A percentile compares a stretch with the other conserved stretches of the same genome.
phyloP scores from a whole-genome alignment of 2,113 vertebrate genomes.

The Mola mola region DNA sequence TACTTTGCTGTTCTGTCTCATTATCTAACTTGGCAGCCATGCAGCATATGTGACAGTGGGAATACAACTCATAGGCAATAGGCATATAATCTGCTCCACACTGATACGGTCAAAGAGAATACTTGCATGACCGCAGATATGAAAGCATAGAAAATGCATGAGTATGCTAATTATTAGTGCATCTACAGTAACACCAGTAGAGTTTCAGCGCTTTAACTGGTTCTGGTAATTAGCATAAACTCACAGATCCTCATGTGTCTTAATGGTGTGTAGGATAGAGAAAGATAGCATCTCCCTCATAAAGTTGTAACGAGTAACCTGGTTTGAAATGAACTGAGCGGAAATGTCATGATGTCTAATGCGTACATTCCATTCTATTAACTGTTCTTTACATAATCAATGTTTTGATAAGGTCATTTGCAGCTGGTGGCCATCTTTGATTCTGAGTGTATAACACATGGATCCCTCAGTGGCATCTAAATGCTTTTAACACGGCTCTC shows the following conservation, averaged over 20 bases:
- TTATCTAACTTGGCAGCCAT: constrained; percentile 68
- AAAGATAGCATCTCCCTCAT: background rate
- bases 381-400: background rate
- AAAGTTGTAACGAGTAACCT: background rate
- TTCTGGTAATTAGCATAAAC: constrained; percentile 15
- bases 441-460: too few species aligned
- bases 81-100: constrained; percentile 60
- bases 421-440: background rate
- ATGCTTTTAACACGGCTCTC: background rate
- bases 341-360: background rate
- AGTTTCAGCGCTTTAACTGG: background rate
- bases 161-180: constrained; percentile 21
- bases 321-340: background rate
- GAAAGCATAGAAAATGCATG: background rate
- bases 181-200: background rate
- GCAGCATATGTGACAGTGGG: constrained; percentile 45
- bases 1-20: constrained; percentile 57
- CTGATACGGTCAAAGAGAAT: constrained; percentile 40
- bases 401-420: background rate
- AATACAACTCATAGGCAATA: constrained; percentile 43
- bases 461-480: background rate
- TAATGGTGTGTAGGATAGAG: background rate
- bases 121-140: constrained; percentile 1
- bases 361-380: background rate
- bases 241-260: background rate